These are phyloP conservation scores for Agrochola lota DNA, from an alignment of 2,888 invertebrate genomes.

Conservation along the genomic window DNA sequence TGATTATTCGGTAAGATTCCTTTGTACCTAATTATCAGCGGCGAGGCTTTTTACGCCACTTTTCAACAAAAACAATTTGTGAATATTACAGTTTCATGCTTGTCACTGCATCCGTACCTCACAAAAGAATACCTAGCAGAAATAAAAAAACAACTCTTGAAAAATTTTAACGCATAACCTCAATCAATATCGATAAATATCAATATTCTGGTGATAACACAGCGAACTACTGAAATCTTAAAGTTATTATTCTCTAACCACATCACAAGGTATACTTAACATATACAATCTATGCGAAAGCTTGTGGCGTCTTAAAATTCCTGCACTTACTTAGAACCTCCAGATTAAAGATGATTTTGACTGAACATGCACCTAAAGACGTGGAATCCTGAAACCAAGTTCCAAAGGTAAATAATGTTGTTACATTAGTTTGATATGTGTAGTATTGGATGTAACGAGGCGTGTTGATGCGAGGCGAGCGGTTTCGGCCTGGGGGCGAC, in stretches of 20 bases:
- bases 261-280: background rate
- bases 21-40: conserved; percentile 79
- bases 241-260: background rate
- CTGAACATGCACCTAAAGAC: background rate
- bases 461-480: conserved; percentile 72
- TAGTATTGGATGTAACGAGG: conserved; percentile 70
- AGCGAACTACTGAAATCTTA: background rate
- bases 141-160: conserved; percentile 11
- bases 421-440: conserved; percentile 25
- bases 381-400: conserved; percentile 8
- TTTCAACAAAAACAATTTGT: conserved; percentile 73
- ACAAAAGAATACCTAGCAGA: conserved; percentile 40
- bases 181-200: conserved; percentile 14
- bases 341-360: background rate
- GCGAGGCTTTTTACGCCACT: conserved; percentile 68
- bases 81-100: conserved; percentile 72
- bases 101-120: conserved; percentile 69
- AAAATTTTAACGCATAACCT: background rate
- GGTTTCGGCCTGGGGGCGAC: conserved; percentile 58
- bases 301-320: background rate
- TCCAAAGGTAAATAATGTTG: conserved; percentile 10
- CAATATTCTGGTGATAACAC: conserved; percentile 6
- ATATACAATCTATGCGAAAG: background rate
- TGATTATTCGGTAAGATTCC: conserved; percentile 87
- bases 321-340: background rate